Percentiles rank a stretch among this genome's conserved stretches.
These are phyloP conservation scores for Platyscapa corneri DNA, from an alignment of 1,140 invertebrate species.

Conservation along the genomic window DNA sequence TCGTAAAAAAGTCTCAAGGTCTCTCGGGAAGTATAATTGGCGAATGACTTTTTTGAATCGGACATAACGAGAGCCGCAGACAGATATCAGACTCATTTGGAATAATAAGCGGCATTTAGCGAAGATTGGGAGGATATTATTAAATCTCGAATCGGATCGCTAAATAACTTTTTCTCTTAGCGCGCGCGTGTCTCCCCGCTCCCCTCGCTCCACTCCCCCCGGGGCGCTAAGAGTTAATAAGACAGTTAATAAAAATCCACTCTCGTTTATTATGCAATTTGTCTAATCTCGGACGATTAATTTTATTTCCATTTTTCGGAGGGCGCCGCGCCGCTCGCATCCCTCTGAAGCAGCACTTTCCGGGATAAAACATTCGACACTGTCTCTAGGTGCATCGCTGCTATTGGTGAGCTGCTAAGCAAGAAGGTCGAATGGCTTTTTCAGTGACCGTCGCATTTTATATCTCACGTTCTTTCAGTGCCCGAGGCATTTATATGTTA, in stretches of 20 bases:
- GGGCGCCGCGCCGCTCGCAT: no score
- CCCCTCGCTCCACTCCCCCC: not conserved
- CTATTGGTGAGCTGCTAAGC: constrained; percentile 9
- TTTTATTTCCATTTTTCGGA: not conserved
- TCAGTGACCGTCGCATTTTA: constrained; percentile 22
- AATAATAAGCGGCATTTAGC: not conserved
- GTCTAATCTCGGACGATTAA: not conserved
- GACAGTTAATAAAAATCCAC: not conserved
- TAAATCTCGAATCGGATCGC: not conserved
- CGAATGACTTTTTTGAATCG: not conserved
- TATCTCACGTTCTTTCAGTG: constrained; percentile 22
- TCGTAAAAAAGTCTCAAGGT: no score
- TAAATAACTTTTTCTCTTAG: not conserved
- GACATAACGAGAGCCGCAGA: not conserved
- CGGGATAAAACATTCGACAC: not conserved
- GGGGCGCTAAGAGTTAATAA: not conserved
- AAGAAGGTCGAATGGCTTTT: constrained; percentile 11
- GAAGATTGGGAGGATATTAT: not conserved
- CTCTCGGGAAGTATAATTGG: not conserved
- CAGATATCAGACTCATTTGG: no score
- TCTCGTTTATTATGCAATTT: not conserved
- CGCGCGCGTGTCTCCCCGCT: no score
- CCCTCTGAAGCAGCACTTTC: not conserved
- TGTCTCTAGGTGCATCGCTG: constrained; percentile 4
- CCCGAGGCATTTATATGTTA: constrained; percentile 6